Evolutionary conservation across 2,888 invertebrate genomes (phyloP), one percentile per base, ranked within the genome.

Genomic region (Nowickia ferox): DNA sequence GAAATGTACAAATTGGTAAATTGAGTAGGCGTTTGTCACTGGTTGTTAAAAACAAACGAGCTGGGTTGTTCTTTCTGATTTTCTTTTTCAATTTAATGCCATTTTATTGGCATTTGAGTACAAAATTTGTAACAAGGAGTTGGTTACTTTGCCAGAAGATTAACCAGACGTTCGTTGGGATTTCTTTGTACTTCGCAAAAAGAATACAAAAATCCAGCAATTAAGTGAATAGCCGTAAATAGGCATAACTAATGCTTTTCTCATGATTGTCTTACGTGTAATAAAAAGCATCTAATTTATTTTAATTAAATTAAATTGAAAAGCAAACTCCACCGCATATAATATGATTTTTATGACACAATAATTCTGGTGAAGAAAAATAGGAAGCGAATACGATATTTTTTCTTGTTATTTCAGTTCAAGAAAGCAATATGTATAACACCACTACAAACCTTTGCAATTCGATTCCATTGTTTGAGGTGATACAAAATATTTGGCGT

Each of bases 1-100:
- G 42, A 88, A 90, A 88, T 88, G 0, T 88, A 88, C 87, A 88
- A 91, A 89, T 86, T 84, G 87, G 87, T 69, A 76, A 87, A 87
- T 87, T 77, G 84, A 77, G 79, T 66, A 82, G 87, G 84, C 85
- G 85, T 79, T 68, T 78, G 77, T 44, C 51, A 22, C 40, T 71
- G 17, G 51, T 75, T 11, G 19, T 40, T 55, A 48, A 46, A 61
- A 72, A 40, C 68, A 61, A 84, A 72, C 42, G 8, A 59, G 55
- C 38, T 76, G 66, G 79, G 79, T 40, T 69, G 80, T 6, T 65
- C 51, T 48, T 30, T 63, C 42, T 46, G 40, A n/a, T 38, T 75
- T 71, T 46, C 42, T 19, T 77, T 74, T 65, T 65, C 65, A 72
- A 66, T 83, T 83, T 72, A 69, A 72, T 83, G 59, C 71, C 59